phyloP scores from a whole-genome alignment of 2,888 invertebrate genomes.

The Choristoneura rosaceana region DNA sequence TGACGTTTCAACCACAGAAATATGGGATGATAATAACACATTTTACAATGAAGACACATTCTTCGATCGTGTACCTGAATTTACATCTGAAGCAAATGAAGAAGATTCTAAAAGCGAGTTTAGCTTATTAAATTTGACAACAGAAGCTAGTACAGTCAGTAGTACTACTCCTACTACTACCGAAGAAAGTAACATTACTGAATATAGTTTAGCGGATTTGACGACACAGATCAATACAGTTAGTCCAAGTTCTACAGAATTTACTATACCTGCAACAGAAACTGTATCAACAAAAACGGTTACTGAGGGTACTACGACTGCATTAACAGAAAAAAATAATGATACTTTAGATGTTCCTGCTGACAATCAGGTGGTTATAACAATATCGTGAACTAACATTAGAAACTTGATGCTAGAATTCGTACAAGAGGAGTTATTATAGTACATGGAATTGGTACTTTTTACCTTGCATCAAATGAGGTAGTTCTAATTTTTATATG shows the following conservation, averaged over 20 bases:
- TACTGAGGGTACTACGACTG: background rate
- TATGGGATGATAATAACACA: conserved; percentile 9
- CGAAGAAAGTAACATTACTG: background rate
- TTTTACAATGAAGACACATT: background rate
- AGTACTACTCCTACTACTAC: background rate
- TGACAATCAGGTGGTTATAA: conserved; percentile 9
- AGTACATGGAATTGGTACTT: too few relatives aligned
- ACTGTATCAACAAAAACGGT: too few relatives aligned
- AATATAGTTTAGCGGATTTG: background rate
- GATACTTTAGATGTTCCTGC: conserved; percentile 3
- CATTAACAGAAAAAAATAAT: background rate
- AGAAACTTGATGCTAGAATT: background rate
- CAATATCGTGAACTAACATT: conserved; percentile 5
- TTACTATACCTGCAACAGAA: background rate
- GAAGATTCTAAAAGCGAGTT: background rate
- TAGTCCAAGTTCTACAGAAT: background rate
- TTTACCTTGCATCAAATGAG: too few relatives aligned
- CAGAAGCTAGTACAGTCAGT: background rate
- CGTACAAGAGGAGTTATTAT: background rate
- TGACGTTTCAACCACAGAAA: conserved; percentile 2
- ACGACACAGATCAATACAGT: background rate
- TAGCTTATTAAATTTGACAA: background rate
- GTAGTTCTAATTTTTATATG: too few relatives aligned
- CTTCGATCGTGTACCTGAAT: background rate
- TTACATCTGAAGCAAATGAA: background rate